Conservation (phyloP, 2,888 invertebrate genomes). For the Xestoiulus laeticollis region DNA sequence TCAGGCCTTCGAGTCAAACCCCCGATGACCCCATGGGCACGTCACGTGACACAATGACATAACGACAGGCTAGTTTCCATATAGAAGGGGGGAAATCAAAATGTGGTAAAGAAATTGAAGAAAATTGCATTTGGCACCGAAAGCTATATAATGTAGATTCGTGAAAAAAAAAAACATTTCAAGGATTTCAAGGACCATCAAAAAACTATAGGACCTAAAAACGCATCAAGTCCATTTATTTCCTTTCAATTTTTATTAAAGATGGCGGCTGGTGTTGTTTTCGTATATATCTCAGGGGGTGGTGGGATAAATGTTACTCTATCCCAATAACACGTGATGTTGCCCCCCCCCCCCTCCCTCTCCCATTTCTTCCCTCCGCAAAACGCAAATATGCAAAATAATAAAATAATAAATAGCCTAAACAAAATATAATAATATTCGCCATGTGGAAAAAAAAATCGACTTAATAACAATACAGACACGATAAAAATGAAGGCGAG, state of each 20-base stretch:
- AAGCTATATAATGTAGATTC: no score
- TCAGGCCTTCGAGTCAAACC: neutral
- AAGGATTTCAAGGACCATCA: no score
- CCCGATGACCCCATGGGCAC: neutral
- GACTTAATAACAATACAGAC: neutral
- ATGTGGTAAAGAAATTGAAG: neutral
- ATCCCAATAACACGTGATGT: neutral
- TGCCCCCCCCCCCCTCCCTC: neutral
- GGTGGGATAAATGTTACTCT: neutral
- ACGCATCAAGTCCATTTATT: no score
- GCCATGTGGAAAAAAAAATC: neutral
- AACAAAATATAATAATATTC: slow-evolving; percentile 15
- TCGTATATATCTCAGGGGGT: no score
- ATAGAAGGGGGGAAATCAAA: neutral
- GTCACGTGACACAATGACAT: neutral
- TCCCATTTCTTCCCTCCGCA: neutral
- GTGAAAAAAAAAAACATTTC: no score
- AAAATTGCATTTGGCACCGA: no score
- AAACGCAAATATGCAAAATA: neutral
- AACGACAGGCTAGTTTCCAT: neutral
- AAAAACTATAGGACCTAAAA: no score
- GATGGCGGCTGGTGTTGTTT: neutral
- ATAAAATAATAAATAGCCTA: slow-evolving; percentile 21
- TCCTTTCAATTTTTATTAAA: neutral
- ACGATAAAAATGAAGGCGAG: neutral